Conservation (phyloP, 1,140 invertebrate species). For the Colletes gigas region DNA sequence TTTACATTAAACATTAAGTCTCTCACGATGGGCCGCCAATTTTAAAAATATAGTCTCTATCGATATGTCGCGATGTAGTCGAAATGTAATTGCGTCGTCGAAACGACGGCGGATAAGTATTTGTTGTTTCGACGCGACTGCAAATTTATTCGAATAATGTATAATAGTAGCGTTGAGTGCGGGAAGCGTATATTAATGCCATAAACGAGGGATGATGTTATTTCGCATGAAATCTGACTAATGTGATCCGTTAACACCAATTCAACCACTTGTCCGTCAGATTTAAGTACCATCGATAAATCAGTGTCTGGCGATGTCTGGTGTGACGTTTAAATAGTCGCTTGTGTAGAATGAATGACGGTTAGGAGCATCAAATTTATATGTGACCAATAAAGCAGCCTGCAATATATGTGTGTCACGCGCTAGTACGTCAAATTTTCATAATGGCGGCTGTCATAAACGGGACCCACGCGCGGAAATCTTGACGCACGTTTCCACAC, state of each 20-base stretch:
- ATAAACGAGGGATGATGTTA: not conserved
- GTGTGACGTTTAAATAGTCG: constrained; percentile 45
- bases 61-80: too few relatives aligned
- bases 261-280: constrained; percentile 1
- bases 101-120: too few relatives aligned
- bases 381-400: constrained; percentile 38
- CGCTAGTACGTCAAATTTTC: constrained; percentile 36
- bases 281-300: constrained; percentile 46
- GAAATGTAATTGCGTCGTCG: too few relatives aligned
- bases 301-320: constrained; percentile 33
- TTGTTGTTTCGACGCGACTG: too few relatives aligned
- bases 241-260: constrained; percentile 4
- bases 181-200: not conserved
- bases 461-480: not conserved
- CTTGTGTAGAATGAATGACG: constrained; percentile 33
- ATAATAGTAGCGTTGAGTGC: not conserved
- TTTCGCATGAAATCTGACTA: constrained; percentile 1
- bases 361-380: constrained; percentile 41
- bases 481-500: not conserved
- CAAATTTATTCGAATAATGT: too few relatives aligned
- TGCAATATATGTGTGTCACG: constrained; percentile 33
- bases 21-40: too few relatives aligned
- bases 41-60: too few relatives aligned
- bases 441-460: constrained; percentile 39
- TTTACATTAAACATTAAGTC: too few relatives aligned